A percentile compares a stretch with the other conserved stretches of the same genome.
phyloP scores from a whole-genome alignment of 2,797 vertebrate genomes.

The Momotus momota region DNA sequence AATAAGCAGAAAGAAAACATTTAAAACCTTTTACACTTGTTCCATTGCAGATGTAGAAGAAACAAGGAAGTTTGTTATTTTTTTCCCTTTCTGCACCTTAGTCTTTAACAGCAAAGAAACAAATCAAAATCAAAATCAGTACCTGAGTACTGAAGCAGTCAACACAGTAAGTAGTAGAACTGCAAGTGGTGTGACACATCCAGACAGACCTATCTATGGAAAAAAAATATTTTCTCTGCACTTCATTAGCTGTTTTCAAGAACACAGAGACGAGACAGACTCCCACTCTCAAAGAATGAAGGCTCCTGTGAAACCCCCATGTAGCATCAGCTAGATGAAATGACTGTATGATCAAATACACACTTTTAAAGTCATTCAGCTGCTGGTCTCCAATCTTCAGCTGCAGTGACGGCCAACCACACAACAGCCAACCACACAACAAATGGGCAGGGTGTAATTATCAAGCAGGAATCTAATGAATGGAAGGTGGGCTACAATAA shows the following conservation, averaged over 20 bases:
- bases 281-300: neutral
- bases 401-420: neutral
- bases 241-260: neutral
- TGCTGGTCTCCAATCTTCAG: neutral
- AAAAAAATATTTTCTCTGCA: neutral
- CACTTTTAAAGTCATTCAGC: neutral
- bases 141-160: neutral
- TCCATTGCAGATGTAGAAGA: neutral
- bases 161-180: neutral
- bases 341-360: neutral
- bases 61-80: neutral
- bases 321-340: neutral
- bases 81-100: neutral
- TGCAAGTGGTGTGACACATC: neutral
- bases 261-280: neutral
- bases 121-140: neutral
- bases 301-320: neutral
- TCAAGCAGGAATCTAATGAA: neutral
- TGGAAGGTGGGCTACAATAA: neutral
- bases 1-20: neutral
- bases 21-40: neutral
- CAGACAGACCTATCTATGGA: neutral
- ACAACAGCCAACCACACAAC: neutral
- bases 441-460: neutral
- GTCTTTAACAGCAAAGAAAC: neutral